These are phyloP conservation scores for Lutjanus erythropterus DNA, from an alignment of 2,113 vertebrate genomes.

Conservation along the genomic window DNA sequence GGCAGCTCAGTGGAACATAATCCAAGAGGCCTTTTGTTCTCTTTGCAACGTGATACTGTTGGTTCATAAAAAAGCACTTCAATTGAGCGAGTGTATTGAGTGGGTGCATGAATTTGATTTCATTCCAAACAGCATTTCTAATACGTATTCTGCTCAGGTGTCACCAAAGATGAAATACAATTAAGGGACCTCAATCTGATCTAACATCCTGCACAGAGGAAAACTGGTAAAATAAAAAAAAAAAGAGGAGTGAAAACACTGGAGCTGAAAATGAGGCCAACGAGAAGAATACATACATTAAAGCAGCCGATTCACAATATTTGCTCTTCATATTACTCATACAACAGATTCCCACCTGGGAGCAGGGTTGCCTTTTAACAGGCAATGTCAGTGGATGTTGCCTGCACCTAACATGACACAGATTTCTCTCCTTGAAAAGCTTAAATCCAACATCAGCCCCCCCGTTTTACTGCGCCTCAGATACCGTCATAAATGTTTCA, in stretches of 20 bases:
- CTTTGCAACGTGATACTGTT: constrained; percentile 63
- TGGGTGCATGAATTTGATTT: constrained; percentile 68
- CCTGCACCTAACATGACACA: constrained; percentile 36
- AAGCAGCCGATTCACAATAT: constrained; percentile 32
- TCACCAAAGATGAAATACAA: constrained; percentile 72
- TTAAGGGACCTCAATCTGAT: constrained; percentile 66
- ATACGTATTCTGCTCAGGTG: constrained; percentile 76
- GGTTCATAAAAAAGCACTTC: constrained; percentile 68
- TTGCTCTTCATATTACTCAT: constrained; percentile 40
- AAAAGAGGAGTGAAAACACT: constrained; percentile 28
- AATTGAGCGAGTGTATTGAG: constrained; percentile 68
- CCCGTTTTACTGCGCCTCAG: constrained; percentile 33
- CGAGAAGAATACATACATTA: constrained; percentile 46
- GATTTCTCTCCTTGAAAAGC: constrained; percentile 24
- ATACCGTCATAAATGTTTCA: constrained; percentile 71
- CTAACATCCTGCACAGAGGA: constrained; percentile 32
- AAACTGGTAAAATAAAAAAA: constrained; percentile 28
- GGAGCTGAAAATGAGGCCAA: constrained; percentile 53
- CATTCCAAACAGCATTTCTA: constrained; percentile 71
- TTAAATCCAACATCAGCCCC: constrained; percentile 1
- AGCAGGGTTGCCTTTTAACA: constrained; percentile 44
- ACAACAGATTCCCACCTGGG: constrained; percentile 36
- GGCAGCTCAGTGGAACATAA: constrained; percentile 55
- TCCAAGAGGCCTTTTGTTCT: constrained; percentile 69
- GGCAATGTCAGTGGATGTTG: constrained; percentile 30